A percentile compares a stretch with the other conserved stretches of the same genome.
Conservation (phyloP, 1,140 invertebrate genomes). For the Rhynchophorus ferrugineus region DNA sequence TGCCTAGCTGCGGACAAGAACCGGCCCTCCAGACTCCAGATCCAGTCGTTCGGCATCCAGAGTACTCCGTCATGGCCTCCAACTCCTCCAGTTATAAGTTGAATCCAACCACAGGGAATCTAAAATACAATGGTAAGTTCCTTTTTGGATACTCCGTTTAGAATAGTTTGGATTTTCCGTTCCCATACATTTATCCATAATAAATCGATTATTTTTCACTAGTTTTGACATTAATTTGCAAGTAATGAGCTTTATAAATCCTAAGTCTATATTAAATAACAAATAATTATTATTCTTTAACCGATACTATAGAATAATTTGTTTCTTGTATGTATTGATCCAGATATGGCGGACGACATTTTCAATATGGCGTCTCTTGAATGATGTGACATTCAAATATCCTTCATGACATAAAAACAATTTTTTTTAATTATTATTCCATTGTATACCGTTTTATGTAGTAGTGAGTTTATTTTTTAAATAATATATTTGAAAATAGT, state of each 20-base stretch:
- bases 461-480: no score
- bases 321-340: no score
- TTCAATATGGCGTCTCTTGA: neutral
- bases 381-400: neutral
- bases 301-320: no score
- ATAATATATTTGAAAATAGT: no score
- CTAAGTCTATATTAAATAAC: no score
- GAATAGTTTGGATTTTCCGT: no score
- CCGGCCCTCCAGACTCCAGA: conserved; percentile 26
- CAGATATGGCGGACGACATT: neutral
- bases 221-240: no score
- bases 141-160: neutral
- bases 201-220: neutral
- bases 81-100: conserved; percentile 38
- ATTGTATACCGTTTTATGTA: no score
- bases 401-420: neutral
- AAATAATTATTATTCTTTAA: no score
- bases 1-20: conserved; percentile 24
- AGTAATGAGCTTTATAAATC: no score
- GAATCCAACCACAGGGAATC: conserved; percentile 29
- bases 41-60: conserved; percentile 32
- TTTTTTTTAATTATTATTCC: no score
- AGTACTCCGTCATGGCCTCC: conserved; percentile 34
- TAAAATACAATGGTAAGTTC: conserved; percentile 38
- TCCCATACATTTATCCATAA: neutral